These are phyloP conservation scores for Tetraneura akinire DNA, from an alignment of 1,140 invertebrate species.

Conservation along the genomic window DNA sequence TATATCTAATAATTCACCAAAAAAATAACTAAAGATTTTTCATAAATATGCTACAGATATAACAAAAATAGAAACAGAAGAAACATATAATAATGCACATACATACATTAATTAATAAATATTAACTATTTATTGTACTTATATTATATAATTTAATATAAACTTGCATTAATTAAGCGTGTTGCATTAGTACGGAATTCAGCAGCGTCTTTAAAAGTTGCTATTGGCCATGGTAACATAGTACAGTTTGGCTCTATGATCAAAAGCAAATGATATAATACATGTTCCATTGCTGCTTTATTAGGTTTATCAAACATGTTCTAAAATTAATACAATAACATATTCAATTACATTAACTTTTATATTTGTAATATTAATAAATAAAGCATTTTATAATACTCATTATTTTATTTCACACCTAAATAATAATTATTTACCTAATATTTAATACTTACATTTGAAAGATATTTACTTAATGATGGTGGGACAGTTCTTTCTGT, in stretches of 20 bases:
- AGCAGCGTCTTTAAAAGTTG: constrained; percentile 24
- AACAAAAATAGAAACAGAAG: too few species aligned
- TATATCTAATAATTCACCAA: too few species aligned
- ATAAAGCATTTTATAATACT: too few species aligned
- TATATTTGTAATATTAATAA: background rate
- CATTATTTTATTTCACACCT: too few species aligned
- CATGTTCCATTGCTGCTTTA: constrained; percentile 43
- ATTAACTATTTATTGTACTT: too few species aligned
- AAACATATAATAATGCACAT: too few species aligned
- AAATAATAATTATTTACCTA: too few species aligned
- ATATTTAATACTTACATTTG: constrained; percentile 31
- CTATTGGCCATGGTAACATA: constrained; percentile 34
- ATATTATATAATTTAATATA: background rate
- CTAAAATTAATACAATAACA: background rate
- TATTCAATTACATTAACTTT: too few species aligned
- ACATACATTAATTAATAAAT: too few species aligned
- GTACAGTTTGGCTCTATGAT: constrained; percentile 13
- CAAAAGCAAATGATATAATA: constrained; percentile 14
- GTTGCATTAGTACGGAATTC: constrained; percentile 35
- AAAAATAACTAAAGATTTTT: too few species aligned
- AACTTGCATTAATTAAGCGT: constrained; percentile 12
- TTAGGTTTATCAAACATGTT: constrained; percentile 41
- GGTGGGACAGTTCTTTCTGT: constrained; percentile 19
- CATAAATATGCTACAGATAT: too few species aligned
- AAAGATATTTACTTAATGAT: constrained; percentile 20